Evolutionary conservation across 1,140 invertebrate genomes (phyloP).

Genomic region (Drosophila miranda): DNA sequence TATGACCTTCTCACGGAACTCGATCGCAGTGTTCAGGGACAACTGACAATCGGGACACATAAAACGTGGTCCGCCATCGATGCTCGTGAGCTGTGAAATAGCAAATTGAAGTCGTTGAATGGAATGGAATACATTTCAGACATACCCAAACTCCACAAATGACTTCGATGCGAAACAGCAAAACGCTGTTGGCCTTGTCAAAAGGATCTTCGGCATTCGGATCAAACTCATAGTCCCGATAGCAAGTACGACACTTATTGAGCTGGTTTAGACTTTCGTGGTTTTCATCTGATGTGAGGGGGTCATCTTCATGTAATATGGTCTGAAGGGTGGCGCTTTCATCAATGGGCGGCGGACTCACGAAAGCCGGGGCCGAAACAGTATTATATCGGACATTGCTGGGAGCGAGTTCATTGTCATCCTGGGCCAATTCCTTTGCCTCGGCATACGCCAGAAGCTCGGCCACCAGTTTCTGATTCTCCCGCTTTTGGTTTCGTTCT

Average conservation of each 20-base stretch:
- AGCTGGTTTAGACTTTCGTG: background rate
- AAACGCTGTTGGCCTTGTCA: constrained; percentile 40
- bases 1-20: constrained; percentile 61
- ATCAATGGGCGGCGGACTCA: constrained; percentile 3
- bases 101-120: background rate
- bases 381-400: constrained; percentile 12
- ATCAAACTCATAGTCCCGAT: constrained; percentile 20
- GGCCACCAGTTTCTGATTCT: constrained; percentile 32
- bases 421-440: background rate
- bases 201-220: constrained; percentile 44
- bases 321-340: too few species aligned
- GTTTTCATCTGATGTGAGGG: background rate
- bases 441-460: constrained; percentile 28
- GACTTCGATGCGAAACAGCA: constrained; percentile 67
- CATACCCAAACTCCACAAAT: constrained; percentile 67
- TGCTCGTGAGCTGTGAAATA: constrained; percentile 32
- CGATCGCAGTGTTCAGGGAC: constrained; percentile 42
- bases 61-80: constrained; percentile 17
- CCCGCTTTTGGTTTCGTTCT: constrained; percentile 13
- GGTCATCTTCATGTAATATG: background rate
- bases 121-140: background rate
- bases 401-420: constrained; percentile 6
- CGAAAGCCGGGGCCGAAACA: constrained; percentile 5
- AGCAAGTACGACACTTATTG: constrained; percentile 52
- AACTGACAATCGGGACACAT: constrained; percentile 46